Conservation (phyloP, 2,888 invertebrate species). For the Agriopis leucophaearia region DNA sequence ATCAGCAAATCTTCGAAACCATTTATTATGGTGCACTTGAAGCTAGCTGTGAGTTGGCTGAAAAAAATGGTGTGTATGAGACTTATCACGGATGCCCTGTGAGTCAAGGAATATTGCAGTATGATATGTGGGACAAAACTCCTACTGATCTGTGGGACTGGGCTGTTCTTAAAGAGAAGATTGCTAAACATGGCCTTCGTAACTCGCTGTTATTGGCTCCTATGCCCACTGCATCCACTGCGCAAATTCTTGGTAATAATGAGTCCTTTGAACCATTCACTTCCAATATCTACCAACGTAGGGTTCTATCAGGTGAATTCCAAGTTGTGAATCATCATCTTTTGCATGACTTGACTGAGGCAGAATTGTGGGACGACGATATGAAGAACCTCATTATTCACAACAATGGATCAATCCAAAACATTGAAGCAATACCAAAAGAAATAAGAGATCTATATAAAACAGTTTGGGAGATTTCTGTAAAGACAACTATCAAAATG, state of each 20-base stretch:
- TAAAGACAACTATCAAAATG: conserved; percentile 97
- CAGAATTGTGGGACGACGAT: conserved; percentile 96
- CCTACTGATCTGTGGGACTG: conserved; percentile 97
- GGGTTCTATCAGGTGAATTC: conserved; percentile 98
- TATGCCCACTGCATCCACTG: conserved; percentile 99
- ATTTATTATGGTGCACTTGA: conserved; percentile 99
- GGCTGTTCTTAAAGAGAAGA: conserved; percentile 92
- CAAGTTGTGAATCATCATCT: conserved; percentile 98
- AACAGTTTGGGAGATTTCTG: conserved; percentile 99
- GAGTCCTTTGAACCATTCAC: conserved; percentile 99
- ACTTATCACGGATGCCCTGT: conserved; percentile 97
- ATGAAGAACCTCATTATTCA: conserved; percentile 98
- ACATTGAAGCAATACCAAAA: conserved; percentile 93
- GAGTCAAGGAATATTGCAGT: conserved; percentile 97
- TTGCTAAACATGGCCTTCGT: conserved; percentile 95
- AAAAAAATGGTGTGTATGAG: conserved; percentile 94
- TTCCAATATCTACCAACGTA: conserved; percentile 97
- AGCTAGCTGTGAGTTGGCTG: conserved; percentile 97
- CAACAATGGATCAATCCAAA: conserved; percentile 96
- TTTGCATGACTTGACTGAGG: conserved; percentile 95
- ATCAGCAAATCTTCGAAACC: conserved; percentile 98
- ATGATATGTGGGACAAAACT: conserved; percentile 98
- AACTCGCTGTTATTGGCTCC: conserved; percentile 98
- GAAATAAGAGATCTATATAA: conserved; percentile 95
- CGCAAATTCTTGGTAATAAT: conserved; percentile 99